These are phyloP conservation scores for Nasonia longicornis DNA, from an alignment of 1,140 invertebrate genomes.

Conservation along the genomic window DNA sequence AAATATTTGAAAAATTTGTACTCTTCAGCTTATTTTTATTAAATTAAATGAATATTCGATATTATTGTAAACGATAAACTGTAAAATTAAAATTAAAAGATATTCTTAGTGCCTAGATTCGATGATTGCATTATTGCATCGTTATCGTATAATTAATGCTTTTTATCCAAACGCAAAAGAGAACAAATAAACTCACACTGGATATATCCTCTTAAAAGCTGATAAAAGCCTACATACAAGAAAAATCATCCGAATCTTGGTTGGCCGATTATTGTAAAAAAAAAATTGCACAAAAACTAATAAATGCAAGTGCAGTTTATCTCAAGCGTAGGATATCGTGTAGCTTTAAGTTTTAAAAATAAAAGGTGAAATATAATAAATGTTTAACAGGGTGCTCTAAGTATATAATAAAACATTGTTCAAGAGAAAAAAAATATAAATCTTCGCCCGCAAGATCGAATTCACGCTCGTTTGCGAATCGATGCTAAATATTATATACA, in stretches of 20 bases:
- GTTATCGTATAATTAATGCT: conserved; percentile 16
- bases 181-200: background rate
- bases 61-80: background rate
- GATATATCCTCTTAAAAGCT: conserved; percentile 33
- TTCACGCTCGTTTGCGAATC: too few relatives aligned
- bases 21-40: too few relatives aligned
- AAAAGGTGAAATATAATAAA: background rate
- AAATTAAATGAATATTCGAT: too few relatives aligned
- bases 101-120: conserved; percentile 23
- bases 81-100: background rate
- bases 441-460: too few relatives aligned
- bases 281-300: conserved; percentile 10
- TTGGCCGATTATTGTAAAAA: background rate
- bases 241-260: background rate
- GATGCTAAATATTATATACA: too few relatives aligned
- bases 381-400: conserved; percentile 3
- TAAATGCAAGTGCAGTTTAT: background rate
- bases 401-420: too few relatives aligned
- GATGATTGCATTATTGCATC: background rate
- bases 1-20: too few relatives aligned
- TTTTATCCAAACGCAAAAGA: background rate
- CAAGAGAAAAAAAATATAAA: too few relatives aligned
- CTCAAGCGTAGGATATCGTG: background rate
- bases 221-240: background rate
- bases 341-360: background rate